Percentiles rank a stretch among this genome's conserved stretches.
phyloP scores from a whole-genome alignment of 2,797 vertebrate genomes.

The Brachyrhaphis roseni region DNA sequence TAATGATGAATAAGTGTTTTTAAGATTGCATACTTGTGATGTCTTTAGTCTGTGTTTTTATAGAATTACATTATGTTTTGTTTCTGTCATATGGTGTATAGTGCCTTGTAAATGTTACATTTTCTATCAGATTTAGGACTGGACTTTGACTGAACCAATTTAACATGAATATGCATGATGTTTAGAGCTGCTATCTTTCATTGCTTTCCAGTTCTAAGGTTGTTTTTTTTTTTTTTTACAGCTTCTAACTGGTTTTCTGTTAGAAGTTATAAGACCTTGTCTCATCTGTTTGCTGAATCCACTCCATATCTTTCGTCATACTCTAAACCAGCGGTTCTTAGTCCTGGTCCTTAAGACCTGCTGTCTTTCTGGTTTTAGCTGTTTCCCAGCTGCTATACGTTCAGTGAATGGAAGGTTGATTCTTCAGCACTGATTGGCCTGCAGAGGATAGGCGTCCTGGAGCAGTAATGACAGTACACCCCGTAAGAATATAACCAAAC shows the following conservation, averaged over 20 bases:
- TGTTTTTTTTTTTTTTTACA: not conserved
- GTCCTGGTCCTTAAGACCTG: not conserved
- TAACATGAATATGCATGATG: not conserved
- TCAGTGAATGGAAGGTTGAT: not conserved
- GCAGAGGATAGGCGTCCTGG: not conserved
- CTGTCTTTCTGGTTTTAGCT: not conserved
- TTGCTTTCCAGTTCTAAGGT: not conserved
- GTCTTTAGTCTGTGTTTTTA: not conserved
- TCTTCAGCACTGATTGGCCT: not conserved
- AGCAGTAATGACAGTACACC: too few relatives aligned
- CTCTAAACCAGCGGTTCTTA: not conserved
- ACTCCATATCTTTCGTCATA: not conserved
- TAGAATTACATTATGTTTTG: not conserved
- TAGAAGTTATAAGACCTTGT: not conserved
- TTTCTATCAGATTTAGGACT: not conserved
- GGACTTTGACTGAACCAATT: not conserved
- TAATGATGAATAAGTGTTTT: not conserved
- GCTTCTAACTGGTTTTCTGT: not conserved
- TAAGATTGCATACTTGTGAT: not conserved
- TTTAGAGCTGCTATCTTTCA: not conserved
- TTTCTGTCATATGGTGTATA: not conserved
- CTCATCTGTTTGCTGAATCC: not conserved
- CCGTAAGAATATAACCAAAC: not conserved
- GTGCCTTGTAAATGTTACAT: not conserved
- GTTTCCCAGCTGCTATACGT: not conserved